phyloP scores from a whole-genome alignment of 2,113 vertebrate species.

The Crotalus horridus region DNA sequence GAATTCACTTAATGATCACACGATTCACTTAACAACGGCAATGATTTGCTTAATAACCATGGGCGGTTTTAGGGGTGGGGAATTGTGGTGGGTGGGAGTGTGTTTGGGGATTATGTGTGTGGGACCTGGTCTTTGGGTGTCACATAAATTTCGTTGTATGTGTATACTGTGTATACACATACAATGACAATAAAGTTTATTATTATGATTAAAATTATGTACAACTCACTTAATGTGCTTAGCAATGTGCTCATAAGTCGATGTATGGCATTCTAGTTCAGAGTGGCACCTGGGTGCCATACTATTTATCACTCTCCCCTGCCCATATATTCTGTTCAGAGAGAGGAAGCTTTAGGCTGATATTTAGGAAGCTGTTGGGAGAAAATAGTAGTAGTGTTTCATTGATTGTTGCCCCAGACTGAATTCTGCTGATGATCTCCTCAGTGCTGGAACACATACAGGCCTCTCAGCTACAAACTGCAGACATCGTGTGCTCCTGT shows the following conservation, averaged over 20 bases:
- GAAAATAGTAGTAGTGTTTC: background rate
- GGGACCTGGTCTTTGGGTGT: too few relatives aligned
- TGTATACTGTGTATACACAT: too few relatives aligned
- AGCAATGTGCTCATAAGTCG: background rate
- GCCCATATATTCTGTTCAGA: background rate
- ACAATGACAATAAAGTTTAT: too few relatives aligned
- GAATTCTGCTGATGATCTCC: background rate
- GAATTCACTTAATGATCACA: background rate
- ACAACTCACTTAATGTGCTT: background rate
- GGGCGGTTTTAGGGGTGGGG: background rate
- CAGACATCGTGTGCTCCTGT: background rate
- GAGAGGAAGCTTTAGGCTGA: background rate
- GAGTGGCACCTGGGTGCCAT: background rate
- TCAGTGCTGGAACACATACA: background rate
- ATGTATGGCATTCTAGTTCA: background rate
- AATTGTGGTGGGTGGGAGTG: too few relatives aligned
- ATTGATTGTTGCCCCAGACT: background rate
- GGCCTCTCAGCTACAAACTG: accelerated
- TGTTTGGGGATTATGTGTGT: too few relatives aligned
- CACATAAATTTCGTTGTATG: too few relatives aligned
- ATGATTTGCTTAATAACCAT: background rate
- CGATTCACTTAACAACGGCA: background rate
- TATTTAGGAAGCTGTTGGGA: background rate
- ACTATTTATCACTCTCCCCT: background rate
- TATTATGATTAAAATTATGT: background rate